phyloP scores from a whole-genome alignment of 2,888 invertebrate species.

The Hydroisotoma schaefferi region DNA sequence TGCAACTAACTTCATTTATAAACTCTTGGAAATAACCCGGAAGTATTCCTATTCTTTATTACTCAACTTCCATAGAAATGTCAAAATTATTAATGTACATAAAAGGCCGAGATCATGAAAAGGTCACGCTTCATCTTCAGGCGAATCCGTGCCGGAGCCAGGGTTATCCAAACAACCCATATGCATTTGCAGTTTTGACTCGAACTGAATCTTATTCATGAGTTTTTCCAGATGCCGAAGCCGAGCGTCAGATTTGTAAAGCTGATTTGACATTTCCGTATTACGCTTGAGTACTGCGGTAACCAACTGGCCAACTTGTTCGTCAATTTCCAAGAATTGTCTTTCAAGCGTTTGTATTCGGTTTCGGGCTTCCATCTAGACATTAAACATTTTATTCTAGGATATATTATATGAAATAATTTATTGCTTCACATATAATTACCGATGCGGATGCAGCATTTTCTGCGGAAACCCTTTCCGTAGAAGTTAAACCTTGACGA shows the following conservation, averaged over 20 bases:
- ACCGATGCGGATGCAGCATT: neutral
- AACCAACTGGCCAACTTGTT: neutral
- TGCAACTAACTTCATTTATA: too few relatives aligned
- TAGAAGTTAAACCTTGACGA: neutral
- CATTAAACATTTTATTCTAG: too few relatives aligned
- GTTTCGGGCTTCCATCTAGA: too few relatives aligned
- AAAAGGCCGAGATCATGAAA: too few relatives aligned
- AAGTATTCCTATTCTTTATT: too few relatives aligned
- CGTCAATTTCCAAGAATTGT: constrained; percentile 2
- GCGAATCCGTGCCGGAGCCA: neutral
- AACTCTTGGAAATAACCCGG: too few relatives aligned
- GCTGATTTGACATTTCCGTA: neutral
- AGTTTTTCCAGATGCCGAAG: neutral
- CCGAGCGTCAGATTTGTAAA: neutral
- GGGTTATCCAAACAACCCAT: constrained; percentile 1
- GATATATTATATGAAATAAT: too few relatives aligned
- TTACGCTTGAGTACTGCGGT: neutral
- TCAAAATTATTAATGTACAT: too few relatives aligned
- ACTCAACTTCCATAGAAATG: too few relatives aligned
- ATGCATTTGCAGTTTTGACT: constrained; percentile 3
- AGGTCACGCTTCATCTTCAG: neutral
- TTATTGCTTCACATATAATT: too few relatives aligned
- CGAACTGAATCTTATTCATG: constrained; percentile 6
- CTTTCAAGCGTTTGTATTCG: too few relatives aligned
- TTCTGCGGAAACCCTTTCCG: neutral